A percentile compares a stretch with the other conserved stretches of the same genome.
Evolutionary conservation across 53 echinoderm and acorn worm species (phyloP).

Genomic region (Zoroaster sp.): DNA sequence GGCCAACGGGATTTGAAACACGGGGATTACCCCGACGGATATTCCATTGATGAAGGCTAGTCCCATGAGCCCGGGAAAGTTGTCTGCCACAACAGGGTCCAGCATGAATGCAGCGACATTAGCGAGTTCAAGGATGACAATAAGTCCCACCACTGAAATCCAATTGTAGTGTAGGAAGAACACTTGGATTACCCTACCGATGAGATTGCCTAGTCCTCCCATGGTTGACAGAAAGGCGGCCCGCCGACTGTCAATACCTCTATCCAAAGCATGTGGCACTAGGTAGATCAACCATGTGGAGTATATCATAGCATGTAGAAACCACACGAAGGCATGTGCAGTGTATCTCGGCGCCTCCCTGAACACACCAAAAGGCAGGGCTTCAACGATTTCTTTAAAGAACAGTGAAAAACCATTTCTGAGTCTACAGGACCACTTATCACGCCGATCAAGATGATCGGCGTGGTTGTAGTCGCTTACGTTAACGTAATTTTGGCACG

Average conservation of each 20-base stretch:
- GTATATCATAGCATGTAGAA: not conserved
- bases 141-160: slow-evolving; percentile 31
- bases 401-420: not conserved
- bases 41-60: slow-evolving; percentile 46
- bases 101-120: slow-evolving; percentile 38
- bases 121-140: slow-evolving; percentile 25
- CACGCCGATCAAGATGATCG: not conserved
- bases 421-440: not conserved
- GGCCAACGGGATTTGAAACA: slow-evolving; percentile 21
- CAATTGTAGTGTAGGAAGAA: slow-evolving; percentile 8
- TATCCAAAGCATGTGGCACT: not conserved
- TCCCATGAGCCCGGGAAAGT: not conserved
- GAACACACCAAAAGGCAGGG: not conserved
- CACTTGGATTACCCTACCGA: not conserved
- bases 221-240: not conserved
- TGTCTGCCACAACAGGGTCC: slow-evolving; percentile 6
- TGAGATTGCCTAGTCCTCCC: not conserved
- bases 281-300: not conserved
- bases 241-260: not conserved
- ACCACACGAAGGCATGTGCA: not conserved
- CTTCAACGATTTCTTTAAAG: not conserved
- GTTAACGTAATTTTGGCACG: not conserved
- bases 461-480: not conserved
- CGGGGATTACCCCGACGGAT: slow-evolving; percentile 7
- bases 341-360: not conserved